Evolutionary conservation across 2,888 invertebrate genomes (phyloP).

Genomic region (Amblyjoppa fuscipennis): DNA sequence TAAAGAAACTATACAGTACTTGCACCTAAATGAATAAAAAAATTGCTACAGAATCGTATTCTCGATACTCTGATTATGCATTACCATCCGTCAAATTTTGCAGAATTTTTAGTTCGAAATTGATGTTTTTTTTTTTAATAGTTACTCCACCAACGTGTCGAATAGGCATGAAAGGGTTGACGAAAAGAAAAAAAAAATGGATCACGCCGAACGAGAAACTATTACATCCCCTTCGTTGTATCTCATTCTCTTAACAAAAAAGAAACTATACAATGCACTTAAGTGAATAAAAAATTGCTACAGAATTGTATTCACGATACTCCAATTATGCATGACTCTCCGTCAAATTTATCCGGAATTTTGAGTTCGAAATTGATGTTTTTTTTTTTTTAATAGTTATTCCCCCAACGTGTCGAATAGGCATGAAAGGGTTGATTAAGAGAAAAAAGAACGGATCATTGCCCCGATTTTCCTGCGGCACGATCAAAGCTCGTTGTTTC

Average conservation of each 20-base stretch:
- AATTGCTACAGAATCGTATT: background rate
- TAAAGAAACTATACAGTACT: background rate
- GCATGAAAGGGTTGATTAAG: background rate
- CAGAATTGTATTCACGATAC: background rate
- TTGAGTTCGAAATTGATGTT: background rate
- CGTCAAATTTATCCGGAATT: background rate
- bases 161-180: background rate
- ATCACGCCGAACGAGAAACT: constrained; percentile 13
- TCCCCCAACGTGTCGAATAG: background rate
- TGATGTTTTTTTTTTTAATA: background rate
- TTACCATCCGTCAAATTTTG: background rate
- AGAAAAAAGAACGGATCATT: background rate
- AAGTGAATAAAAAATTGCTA: background rate
- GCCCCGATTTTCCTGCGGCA: background rate
- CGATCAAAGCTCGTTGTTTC: background rate
- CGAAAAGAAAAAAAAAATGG: background rate
- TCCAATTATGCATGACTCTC: background rate
- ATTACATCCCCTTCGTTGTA: background rate
- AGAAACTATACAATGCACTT: background rate
- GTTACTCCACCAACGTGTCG: background rate
- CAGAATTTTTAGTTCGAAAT: background rate
- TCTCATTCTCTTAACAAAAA: background rate
- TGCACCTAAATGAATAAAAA: background rate
- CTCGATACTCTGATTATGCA: background rate
- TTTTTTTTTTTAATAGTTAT: no score